Base-by-base conservation (phyloP, 64 coral and sea anemone genomes). In the Acropora yongei region DNA sequence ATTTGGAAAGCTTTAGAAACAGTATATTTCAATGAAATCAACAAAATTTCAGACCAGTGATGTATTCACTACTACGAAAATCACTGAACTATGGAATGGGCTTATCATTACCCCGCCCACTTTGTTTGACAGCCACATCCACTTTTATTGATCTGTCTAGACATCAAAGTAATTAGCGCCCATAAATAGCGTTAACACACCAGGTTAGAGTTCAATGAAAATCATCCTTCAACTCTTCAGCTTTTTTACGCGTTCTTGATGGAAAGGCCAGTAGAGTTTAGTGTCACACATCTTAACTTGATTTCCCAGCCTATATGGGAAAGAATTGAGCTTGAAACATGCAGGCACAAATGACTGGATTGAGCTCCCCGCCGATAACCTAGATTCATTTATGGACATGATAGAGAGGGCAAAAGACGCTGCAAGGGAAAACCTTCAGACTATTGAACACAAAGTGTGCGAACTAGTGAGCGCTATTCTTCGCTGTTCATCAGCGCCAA, bases 321-420 rank as follows among this genome's bases (percentile, higher is more conserved):
- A 90, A 68, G 77, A 90, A 90, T n/a, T 71, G 30, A 14, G 71
- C 11, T 44, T 90, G 55, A 90, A 72, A 45, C 68, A 80, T 44
- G 13, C 74, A 40, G 55, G 82, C 68, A 68, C 69, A 30, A 49
- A 40, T 66, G 47, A 83, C 49, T 91, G 89, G 89, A 81, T 82
- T 49, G 89, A 82, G 47, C 78, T 91, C 46, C 14, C 60, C 12
- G 41, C 48, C 20, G 48, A 91, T 17, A 66, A 91, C 79, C 48
- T 91, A 19, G 88, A 90, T 41, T 89, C 47, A 55, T 89, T 89
- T 61, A 89, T 89, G 8, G 74, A 78, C 63, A 81, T 90, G 78
- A 80, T 90, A 6, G 88, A 82, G 77, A 3, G 3, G 50, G 50
- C 50, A 53, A 53, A 53, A 53, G 50, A 53, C 50, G 3, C 50